Evolutionary conservation across 30 jellyfish, hydroid and myxozoan species (phyloP), one percentile per base, ranked within the genome.

Genomic region (Chironex yamaguchii): DNA sequence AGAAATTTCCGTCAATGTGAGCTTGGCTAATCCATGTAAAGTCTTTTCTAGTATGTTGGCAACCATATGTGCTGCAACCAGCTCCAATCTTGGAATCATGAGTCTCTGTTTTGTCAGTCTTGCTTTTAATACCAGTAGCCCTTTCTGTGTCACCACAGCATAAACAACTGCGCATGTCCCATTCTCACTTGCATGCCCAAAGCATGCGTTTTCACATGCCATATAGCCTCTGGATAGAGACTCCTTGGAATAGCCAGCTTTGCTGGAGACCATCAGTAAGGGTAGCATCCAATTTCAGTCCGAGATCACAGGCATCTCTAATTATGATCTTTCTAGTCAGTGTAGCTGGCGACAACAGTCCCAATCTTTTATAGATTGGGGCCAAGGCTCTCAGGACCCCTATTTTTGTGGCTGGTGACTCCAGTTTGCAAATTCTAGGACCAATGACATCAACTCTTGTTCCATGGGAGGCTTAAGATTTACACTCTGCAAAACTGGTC

Each of bases 41-140:
- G 64, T 79, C 24, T 76, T 76, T 25, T 24, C 88, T 25, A 77
- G 27, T 1, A 54, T 26, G 34, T 74, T 74, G 14, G 91, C 91
- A 1, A 86, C 96, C 91, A 86, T 74, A 24, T 36, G 91, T 30
- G 87, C 21, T n/a, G 96, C 85, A 21, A 50, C 42, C 24, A 73
- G 79, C 71, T 86, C 92, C 30, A 86, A 42, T 14, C 91, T 51
- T 2, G 91, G 88, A 4, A 67, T 69, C 24, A 90, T 62, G 31
- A 73, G 12, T 14, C 53, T 51, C 70, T 52, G 49, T 17, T 81
- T 81, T 14, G 84, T 12, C 12, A 81, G 12, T 27, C 89, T n/a
- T n/a, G 79, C 30, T 34, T 35, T 81, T 21, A 80, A 35, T 9
- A 78, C 29, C 1, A 81, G 29, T 26, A 81, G 34, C 12, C 81